phyloP scores from a whole-genome alignment of 2,888 invertebrate genomes.

The Hyppa rectilinea region DNA sequence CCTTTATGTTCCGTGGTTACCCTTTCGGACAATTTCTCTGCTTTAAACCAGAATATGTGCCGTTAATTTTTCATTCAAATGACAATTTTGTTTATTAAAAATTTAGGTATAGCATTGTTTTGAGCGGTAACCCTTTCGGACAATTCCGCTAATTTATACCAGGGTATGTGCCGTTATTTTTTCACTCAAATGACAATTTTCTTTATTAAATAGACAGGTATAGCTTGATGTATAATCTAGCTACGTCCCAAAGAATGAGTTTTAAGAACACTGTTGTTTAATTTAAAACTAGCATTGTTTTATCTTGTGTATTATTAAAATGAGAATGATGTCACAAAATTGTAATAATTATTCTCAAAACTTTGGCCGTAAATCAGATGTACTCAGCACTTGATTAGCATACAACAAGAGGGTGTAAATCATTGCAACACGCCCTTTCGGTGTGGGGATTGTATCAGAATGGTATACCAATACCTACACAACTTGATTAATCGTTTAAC shows the following conservation, averaged over 20 bases:
- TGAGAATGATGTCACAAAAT: slow-evolving; percentile 14
- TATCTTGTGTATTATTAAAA: not conserved
- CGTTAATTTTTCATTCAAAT: no score
- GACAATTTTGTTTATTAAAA: no score
- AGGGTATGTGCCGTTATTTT: no score
- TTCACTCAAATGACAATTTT: no score
- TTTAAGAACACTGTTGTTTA: not conserved
- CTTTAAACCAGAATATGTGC: no score
- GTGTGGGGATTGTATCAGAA: slow-evolving; percentile 41
- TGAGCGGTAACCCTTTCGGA: no score
- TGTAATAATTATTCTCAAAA: slow-evolving; percentile 69
- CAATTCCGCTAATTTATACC: no score
- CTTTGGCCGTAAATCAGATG: slow-evolving; percentile 79
- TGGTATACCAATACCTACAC: slow-evolving; percentile 30
- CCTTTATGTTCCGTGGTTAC: no score
- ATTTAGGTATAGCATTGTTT: no score
- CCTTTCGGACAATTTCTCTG: no score
- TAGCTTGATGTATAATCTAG: no score
- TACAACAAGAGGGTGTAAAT: slow-evolving; percentile 86
- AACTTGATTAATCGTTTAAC: slow-evolving; percentile 21
- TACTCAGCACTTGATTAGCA: slow-evolving; percentile 88
- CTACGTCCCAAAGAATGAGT: not conserved
- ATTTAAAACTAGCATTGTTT: not conserved
- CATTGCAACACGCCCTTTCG: slow-evolving; percentile 72
- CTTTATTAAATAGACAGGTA: no score